A percentile compares a stretch with the other conserved stretches of the same genome.
Evolutionary conservation across 2,113 vertebrate species (phyloP).

Genomic region (Brachyhypopomus gauderio): DNA sequence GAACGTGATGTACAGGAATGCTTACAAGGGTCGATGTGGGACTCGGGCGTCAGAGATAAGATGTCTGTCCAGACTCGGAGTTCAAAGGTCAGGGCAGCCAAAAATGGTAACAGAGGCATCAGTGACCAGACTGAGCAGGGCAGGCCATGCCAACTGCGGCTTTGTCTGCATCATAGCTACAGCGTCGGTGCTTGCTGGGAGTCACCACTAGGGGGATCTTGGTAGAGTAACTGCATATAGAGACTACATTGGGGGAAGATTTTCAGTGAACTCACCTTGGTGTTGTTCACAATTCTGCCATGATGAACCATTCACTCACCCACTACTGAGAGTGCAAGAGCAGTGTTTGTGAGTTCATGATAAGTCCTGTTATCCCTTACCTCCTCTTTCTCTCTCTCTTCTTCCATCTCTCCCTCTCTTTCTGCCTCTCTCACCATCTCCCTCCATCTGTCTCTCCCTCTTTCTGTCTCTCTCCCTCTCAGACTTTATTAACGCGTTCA

Average conservation of each 20-base stretch:
- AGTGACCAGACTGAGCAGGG: too few species aligned
- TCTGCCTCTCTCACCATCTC: not conserved
- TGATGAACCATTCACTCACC: slow-evolving; percentile 56
- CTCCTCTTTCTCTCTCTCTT: too few species aligned
- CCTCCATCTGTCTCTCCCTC: not conserved
- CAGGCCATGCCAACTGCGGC: too few species aligned
- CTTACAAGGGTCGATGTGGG: too few species aligned
- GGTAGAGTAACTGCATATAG: not conserved
- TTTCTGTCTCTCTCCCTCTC: slow-evolving; percentile 54
- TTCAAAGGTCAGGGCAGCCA: too few species aligned
- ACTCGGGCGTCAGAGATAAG: too few species aligned
- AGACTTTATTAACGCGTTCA: slow-evolving; percentile 77
- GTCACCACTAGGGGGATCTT: not conserved
- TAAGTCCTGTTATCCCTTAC: slow-evolving; percentile 56
- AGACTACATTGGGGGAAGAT: slow-evolving; percentile 61
- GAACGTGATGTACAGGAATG: too few species aligned
- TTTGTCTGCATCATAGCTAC: too few species aligned
- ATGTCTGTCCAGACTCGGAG: too few species aligned
- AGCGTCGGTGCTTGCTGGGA: not conserved
- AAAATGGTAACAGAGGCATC: too few species aligned
- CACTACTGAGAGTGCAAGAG: slow-evolving; percentile 35
- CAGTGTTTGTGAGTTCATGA: slow-evolving; percentile 64
- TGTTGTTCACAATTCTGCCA: slow-evolving; percentile 42
- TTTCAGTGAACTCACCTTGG: slow-evolving; percentile 69
- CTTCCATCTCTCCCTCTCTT: too few species aligned